Base-by-base conservation (phyloP, 1,140 invertebrate species). In the Drosophila tsacasi region DNA sequence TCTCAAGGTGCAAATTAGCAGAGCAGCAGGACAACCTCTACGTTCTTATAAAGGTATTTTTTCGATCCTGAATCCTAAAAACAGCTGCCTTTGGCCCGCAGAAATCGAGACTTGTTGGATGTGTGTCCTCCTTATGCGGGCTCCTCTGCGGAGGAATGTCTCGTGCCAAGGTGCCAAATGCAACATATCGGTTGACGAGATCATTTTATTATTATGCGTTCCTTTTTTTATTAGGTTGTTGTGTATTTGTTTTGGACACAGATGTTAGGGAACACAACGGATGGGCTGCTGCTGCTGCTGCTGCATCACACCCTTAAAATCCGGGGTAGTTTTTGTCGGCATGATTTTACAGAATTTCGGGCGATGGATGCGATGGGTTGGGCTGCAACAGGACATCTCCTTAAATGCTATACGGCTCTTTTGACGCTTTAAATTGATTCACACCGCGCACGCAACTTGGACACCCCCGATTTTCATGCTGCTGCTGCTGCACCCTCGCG, bases 371-470 rank as follows among this genome's bases (percentile, higher is more conserved):
- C 69, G 64, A 72, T 40, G 64, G 76, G 64, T 49, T 69, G 72
- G 82, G 67, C 71, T 79, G 78, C 74, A 32, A 44, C 60, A 73
- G 83, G 83, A 86, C 79, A 86, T 86, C 80, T 64, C 49, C 62
- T 46, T 74, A 79, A 85, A 86, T 81, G 75, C 58, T 81, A 63
- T 80, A 80, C 23, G 76, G 65, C 80, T 78, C 78, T 81, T 85
- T 81, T 84, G 85, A 89, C 78, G 85, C 81, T 90, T 90, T 91
- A 90, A 90, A 90, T 90, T 90, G 82, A 90, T 90, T 90, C 82
- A 91, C 86, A 85, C 82, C 77, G 76, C 73, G 52, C 76, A 91
- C 89, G 72, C 78, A 83, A 71, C 63, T 19, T 54, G 21, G 67
- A 64, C 63, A 59, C 47, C 44, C 68, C 19, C 37, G 25, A 54